phyloP scores from a whole-genome alignment of 2,888 invertebrate genomes.

The Tuberolachnus salignus region DNA sequence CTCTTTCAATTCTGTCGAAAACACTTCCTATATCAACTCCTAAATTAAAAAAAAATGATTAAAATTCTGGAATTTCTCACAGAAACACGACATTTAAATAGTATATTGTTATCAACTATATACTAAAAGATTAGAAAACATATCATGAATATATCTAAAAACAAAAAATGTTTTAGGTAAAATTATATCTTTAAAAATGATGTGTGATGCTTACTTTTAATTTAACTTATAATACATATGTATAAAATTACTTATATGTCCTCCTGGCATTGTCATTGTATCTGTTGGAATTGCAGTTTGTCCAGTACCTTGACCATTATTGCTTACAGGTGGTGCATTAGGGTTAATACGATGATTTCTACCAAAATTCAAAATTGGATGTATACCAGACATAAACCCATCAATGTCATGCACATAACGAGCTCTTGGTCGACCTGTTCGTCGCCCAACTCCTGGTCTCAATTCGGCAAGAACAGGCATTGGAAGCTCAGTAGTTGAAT shows the following conservation, averaged over 20 bases:
- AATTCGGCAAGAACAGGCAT: constrained; percentile 7
- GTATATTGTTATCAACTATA: background rate
- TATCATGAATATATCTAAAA: background rate
- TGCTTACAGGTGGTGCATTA: constrained; percentile 11
- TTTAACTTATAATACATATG: background rate
- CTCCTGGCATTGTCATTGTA: constrained; percentile 3
- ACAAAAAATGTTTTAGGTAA: background rate
- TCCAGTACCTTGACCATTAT: constrained; percentile 10
- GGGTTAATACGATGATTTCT: constrained; percentile 31
- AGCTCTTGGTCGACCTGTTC: constrained; percentile 16
- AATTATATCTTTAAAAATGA: background rate
- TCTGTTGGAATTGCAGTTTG: background rate
- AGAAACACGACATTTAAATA: background rate
- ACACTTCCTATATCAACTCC: constrained; percentile 25
- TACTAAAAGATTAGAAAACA: constrained; percentile 1
- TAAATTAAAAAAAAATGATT: constrained; percentile 2
- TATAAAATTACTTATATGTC: constrained; percentile 39
- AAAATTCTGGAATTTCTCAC: background rate
- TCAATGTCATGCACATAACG: background rate
- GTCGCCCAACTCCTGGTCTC: constrained; percentile 2
- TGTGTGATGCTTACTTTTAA: no score
- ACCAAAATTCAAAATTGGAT: constrained; percentile 38
- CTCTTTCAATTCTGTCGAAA: constrained; percentile 2
- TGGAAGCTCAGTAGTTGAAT: constrained; percentile 12
- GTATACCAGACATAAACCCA: constrained; percentile 5